Conservation (phyloP, 2,888 invertebrate genomes). For the Napeogenes inachia region DNA sequence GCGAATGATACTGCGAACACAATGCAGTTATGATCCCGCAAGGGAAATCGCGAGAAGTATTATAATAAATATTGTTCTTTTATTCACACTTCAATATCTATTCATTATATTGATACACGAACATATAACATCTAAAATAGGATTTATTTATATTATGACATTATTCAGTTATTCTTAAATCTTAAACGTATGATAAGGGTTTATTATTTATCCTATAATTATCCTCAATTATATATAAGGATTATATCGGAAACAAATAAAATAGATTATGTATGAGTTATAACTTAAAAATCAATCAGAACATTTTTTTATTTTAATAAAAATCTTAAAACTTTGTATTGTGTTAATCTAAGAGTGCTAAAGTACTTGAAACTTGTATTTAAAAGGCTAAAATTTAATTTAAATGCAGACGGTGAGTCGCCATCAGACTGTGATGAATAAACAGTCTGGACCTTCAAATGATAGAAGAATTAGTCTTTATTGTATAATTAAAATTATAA, state of each 20-base stretch:
- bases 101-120: not conserved
- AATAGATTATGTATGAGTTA: not conserved
- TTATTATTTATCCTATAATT: no score
- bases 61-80: conserved; percentile 15
- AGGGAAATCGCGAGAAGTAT: conserved; percentile 35
- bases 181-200: no score
- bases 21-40: conserved; percentile 43
- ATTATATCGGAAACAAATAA: conserved; percentile 4
- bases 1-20: conserved; percentile 50
- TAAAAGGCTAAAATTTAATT: conserved; percentile 12
- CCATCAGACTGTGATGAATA: conserved; percentile 3
- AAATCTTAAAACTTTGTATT: not conserved
- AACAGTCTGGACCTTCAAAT: conserved; percentile 9
- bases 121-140: not conserved
- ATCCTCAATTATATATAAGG: no score
- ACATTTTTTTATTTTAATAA: no score
- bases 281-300: no score
- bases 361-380: conserved; percentile 4
- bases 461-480: not conserved
- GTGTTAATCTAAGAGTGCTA: conserved; percentile 6
- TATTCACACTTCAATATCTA: not conserved
- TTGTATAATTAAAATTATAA: not conserved
- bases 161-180: not conserved
- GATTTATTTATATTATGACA: no score
- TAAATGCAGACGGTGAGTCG: conserved; percentile 10